Evolutionary conservation across 1,140 invertebrate genomes (phyloP).

Genomic region (Rhopalosiphum padi): DNA sequence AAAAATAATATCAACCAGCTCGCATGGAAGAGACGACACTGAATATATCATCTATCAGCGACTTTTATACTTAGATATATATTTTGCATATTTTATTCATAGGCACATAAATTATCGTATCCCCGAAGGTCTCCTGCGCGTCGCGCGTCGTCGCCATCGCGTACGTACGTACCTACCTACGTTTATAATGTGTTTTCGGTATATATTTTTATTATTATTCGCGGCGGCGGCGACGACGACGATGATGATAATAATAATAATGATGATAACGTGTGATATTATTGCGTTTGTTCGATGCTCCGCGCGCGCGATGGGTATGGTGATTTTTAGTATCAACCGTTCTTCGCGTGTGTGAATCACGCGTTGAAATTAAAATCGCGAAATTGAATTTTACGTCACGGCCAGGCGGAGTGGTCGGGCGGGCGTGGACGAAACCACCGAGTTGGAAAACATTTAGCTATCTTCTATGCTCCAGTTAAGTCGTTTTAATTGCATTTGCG

Average conservation of each 20-base stretch:
- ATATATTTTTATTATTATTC: not conserved
- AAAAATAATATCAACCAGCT: not conserved
- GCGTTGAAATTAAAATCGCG: conserved; percentile 22
- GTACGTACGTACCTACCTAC: not conserved
- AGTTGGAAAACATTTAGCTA: conserved; percentile 22
- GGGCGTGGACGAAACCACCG: not conserved
- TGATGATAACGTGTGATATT: not conserved
- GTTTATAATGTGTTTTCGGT: too few relatives aligned
- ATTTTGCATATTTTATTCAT: not conserved
- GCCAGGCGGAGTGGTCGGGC: not conserved
- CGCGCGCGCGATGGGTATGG: not conserved
- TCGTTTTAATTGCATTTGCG: conserved; percentile 46
- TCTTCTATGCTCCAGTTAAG: conserved; percentile 51
- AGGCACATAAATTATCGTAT: not conserved
- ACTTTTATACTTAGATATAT: not conserved
- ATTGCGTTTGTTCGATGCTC: not conserved
- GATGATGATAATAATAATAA: too few relatives aligned
- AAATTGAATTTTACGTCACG: not conserved
- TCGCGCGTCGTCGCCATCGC: too few relatives aligned
- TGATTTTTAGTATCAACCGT: not conserved
- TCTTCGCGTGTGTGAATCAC: not conserved
- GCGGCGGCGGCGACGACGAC: too few relatives aligned
- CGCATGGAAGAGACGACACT: not conserved
- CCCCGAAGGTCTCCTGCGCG: not conserved
- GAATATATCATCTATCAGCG: not conserved